These are phyloP conservation scores for Acronicta aceris DNA, from an alignment of 2,888 invertebrate species.

Conservation along the genomic window DNA sequence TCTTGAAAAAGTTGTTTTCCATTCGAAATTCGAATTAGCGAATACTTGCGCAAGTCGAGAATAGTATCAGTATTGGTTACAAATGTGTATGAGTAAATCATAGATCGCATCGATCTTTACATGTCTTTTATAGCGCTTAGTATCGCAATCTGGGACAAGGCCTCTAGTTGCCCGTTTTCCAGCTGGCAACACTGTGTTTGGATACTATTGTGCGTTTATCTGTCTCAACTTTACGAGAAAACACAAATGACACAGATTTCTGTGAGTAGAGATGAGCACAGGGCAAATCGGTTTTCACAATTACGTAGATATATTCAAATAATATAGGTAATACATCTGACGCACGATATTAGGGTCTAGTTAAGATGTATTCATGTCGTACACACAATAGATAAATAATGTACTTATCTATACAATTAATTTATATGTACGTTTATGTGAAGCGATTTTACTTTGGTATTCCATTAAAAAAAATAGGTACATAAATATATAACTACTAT, in stretches of 20 bases:
- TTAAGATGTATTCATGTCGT: no score
- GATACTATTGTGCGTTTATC: constrained; percentile 22
- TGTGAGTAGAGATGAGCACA: neutral
- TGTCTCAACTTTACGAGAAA: constrained; percentile 10
- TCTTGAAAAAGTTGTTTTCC: no score
- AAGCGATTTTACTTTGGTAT: no score
- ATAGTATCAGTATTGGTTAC: constrained; percentile 17
- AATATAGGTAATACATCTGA: no score
- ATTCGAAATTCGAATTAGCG: no score
- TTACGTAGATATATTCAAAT: no score
- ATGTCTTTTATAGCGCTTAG: constrained; percentile 51
- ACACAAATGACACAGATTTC: constrained; percentile 10
- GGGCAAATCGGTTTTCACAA: no score
- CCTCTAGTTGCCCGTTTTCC: constrained; percentile 47
- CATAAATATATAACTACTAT: neutral
- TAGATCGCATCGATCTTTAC: constrained; percentile 49
- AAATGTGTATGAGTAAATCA: constrained; percentile 37
- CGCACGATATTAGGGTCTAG: no score
- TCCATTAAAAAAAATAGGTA: constrained; percentile 1
- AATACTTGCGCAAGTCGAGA: constrained; percentile 14
- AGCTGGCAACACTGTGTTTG: constrained; percentile 31
- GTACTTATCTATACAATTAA: neutral
- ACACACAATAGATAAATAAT: no score
- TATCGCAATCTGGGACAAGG: constrained; percentile 54
- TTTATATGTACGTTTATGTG: constrained; percentile 2